phyloP scores from a whole-genome alignment of 2,797 vertebrate species.

The Anabas testudineus region DNA sequence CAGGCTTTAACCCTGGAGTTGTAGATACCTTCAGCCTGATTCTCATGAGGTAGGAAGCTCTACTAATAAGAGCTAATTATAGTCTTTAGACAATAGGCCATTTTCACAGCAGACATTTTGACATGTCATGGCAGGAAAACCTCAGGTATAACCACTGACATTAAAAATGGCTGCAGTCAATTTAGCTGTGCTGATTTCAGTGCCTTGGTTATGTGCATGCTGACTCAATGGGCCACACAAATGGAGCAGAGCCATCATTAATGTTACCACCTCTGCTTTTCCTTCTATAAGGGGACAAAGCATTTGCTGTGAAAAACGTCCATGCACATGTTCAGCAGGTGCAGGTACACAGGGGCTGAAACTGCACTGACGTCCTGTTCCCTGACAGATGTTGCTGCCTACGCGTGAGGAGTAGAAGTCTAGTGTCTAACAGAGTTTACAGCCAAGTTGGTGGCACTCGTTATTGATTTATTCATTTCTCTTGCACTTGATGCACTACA shows the following conservation, averaged over 20 bases:
- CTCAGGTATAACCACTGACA: conserved; percentile 4
- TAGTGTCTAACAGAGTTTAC: not conserved
- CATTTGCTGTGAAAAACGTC: conserved; percentile 10
- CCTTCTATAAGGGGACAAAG: conserved; percentile 18
- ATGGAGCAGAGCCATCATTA: conserved; percentile 36
- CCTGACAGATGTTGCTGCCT: not conserved
- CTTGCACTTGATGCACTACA: not conserved
- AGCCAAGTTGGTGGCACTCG: not conserved
- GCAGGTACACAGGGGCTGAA: not conserved
- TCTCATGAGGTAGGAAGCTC: conserved; percentile 3
- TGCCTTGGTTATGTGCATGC: conserved; percentile 8
- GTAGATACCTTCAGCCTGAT: conserved; percentile 1
- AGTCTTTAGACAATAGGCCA: not conserved
- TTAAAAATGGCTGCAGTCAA: conserved; percentile 13
- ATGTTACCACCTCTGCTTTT: conserved; percentile 31
- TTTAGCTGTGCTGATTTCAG: conserved; percentile 14
- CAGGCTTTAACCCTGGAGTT: not conserved
- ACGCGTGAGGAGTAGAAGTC: too few relatives aligned
- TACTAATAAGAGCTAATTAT: conserved; percentile 17
- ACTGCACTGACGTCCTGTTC: not conserved
- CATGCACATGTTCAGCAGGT: conserved; percentile 19
- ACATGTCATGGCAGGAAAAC: conserved; percentile 15
- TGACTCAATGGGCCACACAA: conserved; percentile 30
- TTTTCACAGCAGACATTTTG: conserved; percentile 27
- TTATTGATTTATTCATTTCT: not conserved